Conservation (phyloP, 2,888 invertebrate species). For the Beris morrisii region DNA sequence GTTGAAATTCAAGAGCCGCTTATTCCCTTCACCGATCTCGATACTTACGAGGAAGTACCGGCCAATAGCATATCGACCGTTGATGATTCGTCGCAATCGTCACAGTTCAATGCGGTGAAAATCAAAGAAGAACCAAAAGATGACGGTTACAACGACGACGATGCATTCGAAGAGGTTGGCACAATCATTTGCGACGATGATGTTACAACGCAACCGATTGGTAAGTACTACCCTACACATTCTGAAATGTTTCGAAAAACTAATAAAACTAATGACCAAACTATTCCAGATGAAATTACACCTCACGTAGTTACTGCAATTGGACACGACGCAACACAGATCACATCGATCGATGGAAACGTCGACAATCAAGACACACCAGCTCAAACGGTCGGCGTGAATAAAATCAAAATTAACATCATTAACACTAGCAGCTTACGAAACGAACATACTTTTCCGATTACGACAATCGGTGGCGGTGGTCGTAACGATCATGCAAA, state of each 20-base stretch:
- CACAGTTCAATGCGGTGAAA: slow-evolving; percentile 58
- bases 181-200: slow-evolving; percentile 51
- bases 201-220: slow-evolving; percentile 16
- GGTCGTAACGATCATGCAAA: not conserved
- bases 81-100: slow-evolving; percentile 43
- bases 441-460: slow-evolving; percentile 32
- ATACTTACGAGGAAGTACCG: slow-evolving; percentile 53
- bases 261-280: too few species aligned
- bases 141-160: slow-evolving; percentile 58
- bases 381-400: slow-evolving; percentile 54
- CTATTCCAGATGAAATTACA: too few species aligned
- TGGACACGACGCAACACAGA: slow-evolving; percentile 40
- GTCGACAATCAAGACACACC: slow-evolving; percentile 65
- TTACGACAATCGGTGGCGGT: too few species aligned
- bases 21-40: slow-evolving; percentile 56
- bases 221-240: too few species aligned
- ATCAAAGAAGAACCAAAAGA: slow-evolving; percentile 74
- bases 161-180: slow-evolving; percentile 55
- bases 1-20: slow-evolving; percentile 56
- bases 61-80: slow-evolving; percentile 37
- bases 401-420: slow-evolving; percentile 81
- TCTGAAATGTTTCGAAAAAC: too few species aligned
- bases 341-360: slow-evolving; percentile 77
- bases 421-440: slow-evolving; percentile 63
- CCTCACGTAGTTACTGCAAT: too few species aligned